phyloP scores from a whole-genome alignment of 2,888 invertebrate species.

The Microctonus brassicae region DNA sequence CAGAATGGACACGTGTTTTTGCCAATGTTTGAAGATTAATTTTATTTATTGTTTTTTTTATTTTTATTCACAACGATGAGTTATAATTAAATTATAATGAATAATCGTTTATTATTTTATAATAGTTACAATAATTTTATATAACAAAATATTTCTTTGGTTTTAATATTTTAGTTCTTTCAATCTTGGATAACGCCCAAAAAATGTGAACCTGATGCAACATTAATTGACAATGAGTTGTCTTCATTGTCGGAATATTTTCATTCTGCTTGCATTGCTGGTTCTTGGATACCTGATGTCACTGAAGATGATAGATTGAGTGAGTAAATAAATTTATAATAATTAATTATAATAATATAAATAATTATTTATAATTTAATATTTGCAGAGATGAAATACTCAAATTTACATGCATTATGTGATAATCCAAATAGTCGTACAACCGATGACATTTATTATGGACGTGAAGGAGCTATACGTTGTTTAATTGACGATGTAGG shows the following conservation, averaged over 20 bases:
- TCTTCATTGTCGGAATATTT: conserved; percentile 83
- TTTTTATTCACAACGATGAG: background rate
- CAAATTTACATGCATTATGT: conserved; percentile 82
- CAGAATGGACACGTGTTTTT: conserved; percentile 82
- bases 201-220: conserved; percentile 78
- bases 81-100: background rate
- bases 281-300: conserved; percentile 83
- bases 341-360: background rate
- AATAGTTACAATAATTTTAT: too few relatives aligned
- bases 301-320: conserved; percentile 77
- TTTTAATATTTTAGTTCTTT: conserved; percentile 74
- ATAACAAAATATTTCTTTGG: conserved; percentile 15
- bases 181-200: conserved; percentile 80
- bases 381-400: conserved; percentile 75
- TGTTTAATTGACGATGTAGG: conserved; percentile 85
- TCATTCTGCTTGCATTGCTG: conserved; percentile 86
- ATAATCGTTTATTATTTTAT: conserved; percentile 12
- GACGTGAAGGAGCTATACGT: conserved; percentile 82
- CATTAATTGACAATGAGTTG: conserved; percentile 83
- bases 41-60: background rate
- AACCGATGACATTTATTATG: conserved; percentile 83
- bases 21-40: conserved; percentile 77
- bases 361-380: background rate
- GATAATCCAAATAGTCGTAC: conserved; percentile 75
- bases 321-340: conserved; percentile 67